phyloP scores from a whole-genome alignment of 2,113 vertebrate genomes.

The Capreolus pygargus region DNA sequence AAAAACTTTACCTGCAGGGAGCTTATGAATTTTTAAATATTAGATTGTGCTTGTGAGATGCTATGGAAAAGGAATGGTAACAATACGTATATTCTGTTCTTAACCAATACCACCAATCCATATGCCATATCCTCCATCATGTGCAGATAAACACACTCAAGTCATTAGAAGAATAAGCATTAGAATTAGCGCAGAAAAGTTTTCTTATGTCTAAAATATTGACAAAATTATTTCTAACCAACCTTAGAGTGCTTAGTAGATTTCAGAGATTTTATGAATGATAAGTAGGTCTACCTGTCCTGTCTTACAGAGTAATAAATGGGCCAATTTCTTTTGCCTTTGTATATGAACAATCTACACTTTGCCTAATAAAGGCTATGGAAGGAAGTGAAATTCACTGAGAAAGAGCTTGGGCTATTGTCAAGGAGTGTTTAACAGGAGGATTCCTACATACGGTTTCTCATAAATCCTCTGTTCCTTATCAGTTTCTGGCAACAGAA shows the following conservation, averaged over 20 bases:
- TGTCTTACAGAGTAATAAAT: conserved; percentile 41
- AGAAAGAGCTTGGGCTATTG: not conserved
- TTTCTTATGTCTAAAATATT: not conserved
- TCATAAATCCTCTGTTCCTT: too few relatives aligned
- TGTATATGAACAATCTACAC: not conserved
- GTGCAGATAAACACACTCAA: not conserved
- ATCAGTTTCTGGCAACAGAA: too few relatives aligned
- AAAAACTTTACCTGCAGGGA: not conserved
- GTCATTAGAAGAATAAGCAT: not conserved
- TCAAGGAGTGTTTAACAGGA: too few relatives aligned
- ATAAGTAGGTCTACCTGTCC: conserved; percentile 43
- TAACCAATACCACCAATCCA: not conserved
- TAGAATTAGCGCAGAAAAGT: not conserved
- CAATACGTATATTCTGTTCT: not conserved
- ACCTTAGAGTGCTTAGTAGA: conserved; percentile 47
- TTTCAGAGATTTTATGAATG: conserved; percentile 50
- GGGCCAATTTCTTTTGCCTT: conserved; percentile 34
- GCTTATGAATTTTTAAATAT: not conserved
- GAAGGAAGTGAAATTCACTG: not conserved
- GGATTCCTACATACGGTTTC: too few relatives aligned
- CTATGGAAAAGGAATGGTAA: conserved; percentile 12
- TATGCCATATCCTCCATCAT: not conserved
- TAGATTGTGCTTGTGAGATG: not conserved
- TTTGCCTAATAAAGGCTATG: not conserved
- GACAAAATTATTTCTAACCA: not conserved